Evolutionary conservation across 2,113 vertebrate genomes (phyloP).

Genomic region (Tetrax tetrax): DNA sequence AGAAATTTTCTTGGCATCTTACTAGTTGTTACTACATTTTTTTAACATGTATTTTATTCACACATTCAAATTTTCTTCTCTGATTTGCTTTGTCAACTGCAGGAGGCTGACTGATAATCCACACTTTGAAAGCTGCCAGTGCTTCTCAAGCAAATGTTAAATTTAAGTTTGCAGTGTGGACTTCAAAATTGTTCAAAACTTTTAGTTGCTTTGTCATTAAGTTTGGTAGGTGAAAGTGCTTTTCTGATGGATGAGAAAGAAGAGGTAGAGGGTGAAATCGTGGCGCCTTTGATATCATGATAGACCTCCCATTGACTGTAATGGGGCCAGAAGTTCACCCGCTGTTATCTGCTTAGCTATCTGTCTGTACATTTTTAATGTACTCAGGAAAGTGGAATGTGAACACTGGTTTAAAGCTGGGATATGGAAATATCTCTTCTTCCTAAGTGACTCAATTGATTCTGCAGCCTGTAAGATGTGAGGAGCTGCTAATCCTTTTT

Average conservation of each 20-base stretch:
- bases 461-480: constrained; percentile 20
- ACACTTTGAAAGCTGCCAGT: constrained; percentile 46
- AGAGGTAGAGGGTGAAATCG: constrained; percentile 47
- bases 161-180: constrained; percentile 24
- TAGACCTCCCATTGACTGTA: constrained; percentile 55
- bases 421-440: constrained; percentile 35
- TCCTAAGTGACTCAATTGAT: constrained; percentile 49
- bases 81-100: constrained; percentile 75
- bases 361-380: constrained; percentile 64
- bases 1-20: constrained; percentile 79
- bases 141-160: constrained; percentile 42
- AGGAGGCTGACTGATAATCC: constrained; percentile 69
- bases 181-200: constrained; percentile 45
- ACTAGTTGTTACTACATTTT: constrained; percentile 79
- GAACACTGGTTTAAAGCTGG: constrained; percentile 33
- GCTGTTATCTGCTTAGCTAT: constrained; percentile 60
- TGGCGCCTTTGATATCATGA: constrained; percentile 53
- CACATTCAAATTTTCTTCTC: constrained; percentile 77
- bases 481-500: constrained; percentile 21
- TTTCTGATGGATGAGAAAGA: constrained; percentile 22
- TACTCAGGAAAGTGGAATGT: constrained; percentile 38
- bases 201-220: constrained; percentile 53
- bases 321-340: constrained; percentile 61
- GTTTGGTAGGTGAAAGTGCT: constrained; percentile 14
- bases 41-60: constrained; percentile 77